phyloP scores from a whole-genome alignment of 2,888 invertebrate genomes.

The Hyalella azteca region DNA sequence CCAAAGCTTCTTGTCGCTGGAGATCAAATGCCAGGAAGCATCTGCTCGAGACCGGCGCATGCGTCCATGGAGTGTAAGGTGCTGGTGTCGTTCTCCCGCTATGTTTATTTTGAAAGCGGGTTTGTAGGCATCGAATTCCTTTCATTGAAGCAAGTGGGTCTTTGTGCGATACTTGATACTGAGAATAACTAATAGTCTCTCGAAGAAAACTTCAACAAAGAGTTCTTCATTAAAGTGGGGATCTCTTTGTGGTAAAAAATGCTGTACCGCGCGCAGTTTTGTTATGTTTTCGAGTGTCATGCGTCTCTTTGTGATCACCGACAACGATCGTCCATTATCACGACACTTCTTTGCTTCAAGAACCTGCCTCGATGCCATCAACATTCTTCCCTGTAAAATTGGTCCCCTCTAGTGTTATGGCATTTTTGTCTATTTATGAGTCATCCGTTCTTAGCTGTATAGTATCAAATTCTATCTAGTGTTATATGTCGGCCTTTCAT shows the following conservation, averaged over 20 bases:
- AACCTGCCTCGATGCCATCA: no score
- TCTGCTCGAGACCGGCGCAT: no score
- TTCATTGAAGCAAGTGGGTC: constrained; percentile 20
- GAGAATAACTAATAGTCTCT: constrained; percentile 32
- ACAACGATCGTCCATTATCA: not conserved
- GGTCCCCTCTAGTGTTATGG: no score
- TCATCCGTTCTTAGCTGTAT: no score
- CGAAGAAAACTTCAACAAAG: constrained; percentile 28
- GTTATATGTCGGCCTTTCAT: no score
- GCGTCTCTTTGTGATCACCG: not conserved
- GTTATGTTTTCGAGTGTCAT: constrained; percentile 23
- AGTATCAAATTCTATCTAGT: no score
- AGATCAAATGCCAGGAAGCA: no score
- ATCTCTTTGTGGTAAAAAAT: constrained; percentile 35
- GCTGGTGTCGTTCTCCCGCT: not conserved
- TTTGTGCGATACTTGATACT: constrained; percentile 29
- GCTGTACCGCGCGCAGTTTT: not conserved
- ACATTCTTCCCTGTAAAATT: no score
- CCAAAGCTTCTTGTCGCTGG: no score
- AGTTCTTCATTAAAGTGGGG: constrained; percentile 32
- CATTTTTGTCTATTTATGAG: no score
- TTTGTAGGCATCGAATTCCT: constrained; percentile 20
- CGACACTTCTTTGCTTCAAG: no score
- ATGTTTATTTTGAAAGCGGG: constrained; percentile 8
- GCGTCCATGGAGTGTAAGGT: no score